phyloP scores from a whole-genome alignment of 2,113 vertebrate species.

The Ciconia boyciana region DNA sequence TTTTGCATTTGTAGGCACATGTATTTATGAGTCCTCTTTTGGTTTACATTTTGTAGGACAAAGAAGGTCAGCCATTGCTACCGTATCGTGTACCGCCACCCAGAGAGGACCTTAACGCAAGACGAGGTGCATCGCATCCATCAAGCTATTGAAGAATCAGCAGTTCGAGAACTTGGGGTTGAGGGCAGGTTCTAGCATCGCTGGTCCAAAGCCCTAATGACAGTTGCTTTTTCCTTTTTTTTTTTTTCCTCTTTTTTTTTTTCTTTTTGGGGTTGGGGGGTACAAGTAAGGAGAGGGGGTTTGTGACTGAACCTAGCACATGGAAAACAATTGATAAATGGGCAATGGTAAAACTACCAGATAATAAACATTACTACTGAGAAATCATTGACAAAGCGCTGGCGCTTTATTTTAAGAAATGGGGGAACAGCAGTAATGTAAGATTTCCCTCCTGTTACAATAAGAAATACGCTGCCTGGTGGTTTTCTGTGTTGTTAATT shows the following conservation, averaged over 20 bases:
- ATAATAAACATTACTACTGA: conserved; percentile 66
- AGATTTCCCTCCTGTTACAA: conserved; percentile 4
- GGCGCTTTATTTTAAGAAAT: conserved; percentile 36
- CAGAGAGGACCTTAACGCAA: conserved; percentile 88
- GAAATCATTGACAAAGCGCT: not conserved
- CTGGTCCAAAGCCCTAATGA: not conserved
- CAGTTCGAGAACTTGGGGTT: conserved; percentile 81
- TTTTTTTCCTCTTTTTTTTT: rapidly evolving
- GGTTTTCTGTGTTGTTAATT: conserved; percentile 40
- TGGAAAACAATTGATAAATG: not conserved
- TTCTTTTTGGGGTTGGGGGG: not conserved
- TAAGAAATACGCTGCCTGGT: conserved; percentile 19
- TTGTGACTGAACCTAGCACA: not conserved
- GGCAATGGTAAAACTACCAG: not conserved
- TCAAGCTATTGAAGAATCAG: conserved; percentile 73
- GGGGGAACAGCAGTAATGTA: not conserved
- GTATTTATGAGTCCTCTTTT: conserved; percentile 7
- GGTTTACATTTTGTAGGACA: conserved; percentile 73
- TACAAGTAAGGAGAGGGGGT: not conserved
- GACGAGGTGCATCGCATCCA: conserved; percentile 82
- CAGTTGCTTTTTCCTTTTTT: not conserved
- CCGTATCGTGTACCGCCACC: conserved; percentile 89
- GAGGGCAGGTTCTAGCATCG: conserved; percentile 80
- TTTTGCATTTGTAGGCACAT: not conserved
- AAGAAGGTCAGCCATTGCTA: conserved; percentile 90